Evolutionary conservation across 2,113 vertebrate genomes (phyloP).

Genomic region (Myocastor coypus): DNA sequence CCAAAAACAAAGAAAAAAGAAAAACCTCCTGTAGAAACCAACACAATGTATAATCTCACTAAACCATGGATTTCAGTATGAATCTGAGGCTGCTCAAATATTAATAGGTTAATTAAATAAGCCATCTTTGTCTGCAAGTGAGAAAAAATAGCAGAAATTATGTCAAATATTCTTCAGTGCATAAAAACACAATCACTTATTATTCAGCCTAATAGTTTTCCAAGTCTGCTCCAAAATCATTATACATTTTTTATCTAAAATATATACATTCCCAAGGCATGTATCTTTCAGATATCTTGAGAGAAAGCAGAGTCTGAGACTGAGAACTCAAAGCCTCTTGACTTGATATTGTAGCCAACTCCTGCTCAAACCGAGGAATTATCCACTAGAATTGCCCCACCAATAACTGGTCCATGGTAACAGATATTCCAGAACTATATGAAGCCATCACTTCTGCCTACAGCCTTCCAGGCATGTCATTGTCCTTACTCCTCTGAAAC

Average conservation of each 20-base stretch:
- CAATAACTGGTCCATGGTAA: neutral
- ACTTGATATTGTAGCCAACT: neutral
- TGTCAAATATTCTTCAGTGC: slow-evolving; percentile 8
- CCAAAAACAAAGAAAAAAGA: too few species aligned
- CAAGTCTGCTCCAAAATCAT: neutral
- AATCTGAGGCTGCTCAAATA: neutral
- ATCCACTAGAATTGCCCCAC: neutral
- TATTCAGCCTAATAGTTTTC: neutral
- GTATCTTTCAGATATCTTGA: neutral
- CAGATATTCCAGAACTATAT: neutral
- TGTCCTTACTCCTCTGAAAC: neutral
- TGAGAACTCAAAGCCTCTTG: neutral
- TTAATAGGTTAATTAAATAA: slow-evolving; percentile 42
- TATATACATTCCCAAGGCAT: neutral
- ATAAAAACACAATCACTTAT: neutral
- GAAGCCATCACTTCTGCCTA: neutral
- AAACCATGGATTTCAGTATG: neutral
- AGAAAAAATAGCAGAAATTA: neutral
- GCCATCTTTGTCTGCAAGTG: neutral
- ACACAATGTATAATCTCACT: neutral
- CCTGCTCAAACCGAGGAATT: neutral
- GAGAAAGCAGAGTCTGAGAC: neutral
- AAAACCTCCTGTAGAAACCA: too few species aligned
- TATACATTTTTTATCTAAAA: neutral
- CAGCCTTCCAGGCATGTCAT: neutral